Percentiles rank a stretch among this genome's conserved stretches.
These are phyloP conservation scores for Holothuria scabra DNA, from an alignment of 53 echinoderm and acorn worm genomes.

Conservation along the genomic window DNA sequence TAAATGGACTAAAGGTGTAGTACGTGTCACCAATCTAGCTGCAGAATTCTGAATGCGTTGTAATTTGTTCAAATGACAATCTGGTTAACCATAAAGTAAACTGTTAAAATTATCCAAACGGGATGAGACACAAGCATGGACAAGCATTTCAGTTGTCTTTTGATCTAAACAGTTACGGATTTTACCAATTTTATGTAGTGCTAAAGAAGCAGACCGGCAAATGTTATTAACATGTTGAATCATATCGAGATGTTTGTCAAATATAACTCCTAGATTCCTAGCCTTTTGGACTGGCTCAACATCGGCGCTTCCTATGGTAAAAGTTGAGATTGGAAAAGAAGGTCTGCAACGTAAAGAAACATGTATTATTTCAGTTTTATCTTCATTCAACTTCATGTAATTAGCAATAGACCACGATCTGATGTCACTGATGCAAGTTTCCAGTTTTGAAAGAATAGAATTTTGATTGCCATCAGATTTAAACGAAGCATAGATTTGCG, in stretches of 20 bases:
- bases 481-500: neutral
- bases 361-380: slow-evolving; percentile 14
- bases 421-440: too few relatives aligned
- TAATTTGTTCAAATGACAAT: too few relatives aligned
- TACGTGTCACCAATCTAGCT: too few relatives aligned
- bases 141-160: neutral
- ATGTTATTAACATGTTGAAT: neutral
- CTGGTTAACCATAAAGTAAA: too few relatives aligned
- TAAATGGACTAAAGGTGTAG: too few relatives aligned
- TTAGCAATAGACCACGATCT: slow-evolving; percentile 21
- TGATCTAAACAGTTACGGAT: too few relatives aligned
- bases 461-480: neutral
- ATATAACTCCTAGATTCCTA: neutral
- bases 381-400: slow-evolving; percentile 4
- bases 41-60: too few relatives aligned
- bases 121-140: slow-evolving; percentile 3
- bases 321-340: too few relatives aligned
- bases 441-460: too few relatives aligned
- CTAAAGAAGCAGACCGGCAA: too few relatives aligned
- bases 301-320: neutral
- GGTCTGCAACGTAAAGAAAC: neutral
- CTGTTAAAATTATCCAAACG: neutral
- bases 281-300: neutral
- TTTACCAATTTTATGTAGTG: too few relatives aligned
- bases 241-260: neutral